Evolutionary conservation across 2,888 invertebrate genomes (phyloP).

Genomic region (Mythimna vitellina): DNA sequence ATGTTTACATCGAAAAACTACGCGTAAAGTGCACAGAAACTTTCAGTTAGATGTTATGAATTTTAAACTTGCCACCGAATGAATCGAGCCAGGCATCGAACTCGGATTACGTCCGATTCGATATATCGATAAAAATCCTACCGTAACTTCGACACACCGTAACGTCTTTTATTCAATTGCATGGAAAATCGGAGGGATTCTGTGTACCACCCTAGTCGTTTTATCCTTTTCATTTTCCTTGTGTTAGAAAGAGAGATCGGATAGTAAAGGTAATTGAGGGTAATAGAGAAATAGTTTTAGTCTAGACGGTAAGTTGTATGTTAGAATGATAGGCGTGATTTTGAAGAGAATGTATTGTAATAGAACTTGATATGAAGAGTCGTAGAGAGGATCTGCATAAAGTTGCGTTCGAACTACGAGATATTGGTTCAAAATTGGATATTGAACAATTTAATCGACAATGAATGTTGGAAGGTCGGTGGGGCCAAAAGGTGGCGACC

Average conservation of each 20-base stretch:
- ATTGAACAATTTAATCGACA: background rate
- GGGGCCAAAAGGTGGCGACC: too few relatives aligned
- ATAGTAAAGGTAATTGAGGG: slow-evolving; percentile 82
- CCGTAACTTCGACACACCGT: slow-evolving; percentile 84
- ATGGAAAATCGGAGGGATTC: slow-evolving; percentile 87
- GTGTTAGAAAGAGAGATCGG: slow-evolving; percentile 70
- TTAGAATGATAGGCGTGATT: slow-evolving; percentile 83
- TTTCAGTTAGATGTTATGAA: slow-evolving; percentile 35
- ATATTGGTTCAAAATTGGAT: slow-evolving; percentile 1
- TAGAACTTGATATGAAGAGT: slow-evolving; percentile 48
- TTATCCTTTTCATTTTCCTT: slow-evolving; percentile 65
- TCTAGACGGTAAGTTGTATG: slow-evolving; percentile 84
- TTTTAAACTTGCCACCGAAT: slow-evolving; percentile 47
- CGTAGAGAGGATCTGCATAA: slow-evolving; percentile 28
- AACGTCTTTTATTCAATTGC: slow-evolving; percentile 88
- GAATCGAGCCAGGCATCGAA: slow-evolving; percentile 60
- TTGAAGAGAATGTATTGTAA: slow-evolving; percentile 55
- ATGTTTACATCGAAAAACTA: slow-evolving; percentile 55
- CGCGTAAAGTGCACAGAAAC: slow-evolving; percentile 44
- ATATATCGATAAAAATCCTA: slow-evolving; percentile 77
- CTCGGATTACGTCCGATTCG: slow-evolving; percentile 61
- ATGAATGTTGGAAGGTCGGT: background rate
- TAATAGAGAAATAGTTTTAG: slow-evolving; percentile 87
- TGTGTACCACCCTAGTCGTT: slow-evolving; percentile 76
- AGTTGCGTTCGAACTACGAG: slow-evolving; percentile 14